These are phyloP conservation scores for Tetramorium alpestre DNA, from an alignment of 1,140 invertebrate genomes.

Conservation along the genomic window DNA sequence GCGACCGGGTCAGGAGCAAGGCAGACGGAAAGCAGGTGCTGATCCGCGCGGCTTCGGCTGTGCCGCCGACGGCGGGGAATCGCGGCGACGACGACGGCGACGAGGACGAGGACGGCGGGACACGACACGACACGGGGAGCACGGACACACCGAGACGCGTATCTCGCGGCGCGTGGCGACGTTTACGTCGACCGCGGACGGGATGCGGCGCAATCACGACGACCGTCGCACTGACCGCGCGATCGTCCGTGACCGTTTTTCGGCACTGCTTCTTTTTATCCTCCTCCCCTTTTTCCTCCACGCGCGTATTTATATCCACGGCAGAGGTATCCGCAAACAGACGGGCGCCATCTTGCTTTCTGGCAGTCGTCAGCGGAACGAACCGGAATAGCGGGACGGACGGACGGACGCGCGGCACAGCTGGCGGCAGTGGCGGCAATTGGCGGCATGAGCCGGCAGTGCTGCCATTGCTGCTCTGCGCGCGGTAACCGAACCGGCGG, in stretches of 20 bases:
- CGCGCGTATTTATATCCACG: slow-evolving; percentile 81
- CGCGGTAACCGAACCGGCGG: background rate
- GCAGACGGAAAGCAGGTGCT: slow-evolving; percentile 7
- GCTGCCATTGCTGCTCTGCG: background rate
- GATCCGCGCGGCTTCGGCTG: background rate
- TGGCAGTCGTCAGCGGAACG: slow-evolving; percentile 65
- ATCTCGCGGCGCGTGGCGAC: slow-evolving; percentile 39
- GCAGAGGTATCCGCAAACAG: slow-evolving; percentile 82
- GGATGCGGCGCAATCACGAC: slow-evolving; percentile 38
- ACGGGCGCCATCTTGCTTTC: slow-evolving; percentile 82
- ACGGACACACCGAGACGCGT: slow-evolving; percentile 16
- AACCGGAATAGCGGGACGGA: slow-evolving; percentile 47
- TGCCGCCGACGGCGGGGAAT: background rate
- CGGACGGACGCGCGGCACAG: slow-evolving; percentile 63
- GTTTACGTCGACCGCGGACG: slow-evolving; percentile 38
- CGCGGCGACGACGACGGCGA: background rate
- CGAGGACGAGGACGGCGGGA: slow-evolving; percentile 9
- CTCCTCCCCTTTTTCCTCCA: slow-evolving; percentile 49
- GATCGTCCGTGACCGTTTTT: slow-evolving; percentile 67
- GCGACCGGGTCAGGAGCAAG: slow-evolving; percentile 29
- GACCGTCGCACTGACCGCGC: slow-evolving; percentile 46
- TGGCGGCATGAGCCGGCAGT: slow-evolving; percentile 24
- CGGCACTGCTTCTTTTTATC: slow-evolving; percentile 62
- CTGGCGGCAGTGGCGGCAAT: slow-evolving; percentile 73
- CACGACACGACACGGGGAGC: background rate